These are phyloP conservation scores for Unio delphinus DNA, from an alignment of 2,888 invertebrate genomes.

Conservation along the genomic window DNA sequence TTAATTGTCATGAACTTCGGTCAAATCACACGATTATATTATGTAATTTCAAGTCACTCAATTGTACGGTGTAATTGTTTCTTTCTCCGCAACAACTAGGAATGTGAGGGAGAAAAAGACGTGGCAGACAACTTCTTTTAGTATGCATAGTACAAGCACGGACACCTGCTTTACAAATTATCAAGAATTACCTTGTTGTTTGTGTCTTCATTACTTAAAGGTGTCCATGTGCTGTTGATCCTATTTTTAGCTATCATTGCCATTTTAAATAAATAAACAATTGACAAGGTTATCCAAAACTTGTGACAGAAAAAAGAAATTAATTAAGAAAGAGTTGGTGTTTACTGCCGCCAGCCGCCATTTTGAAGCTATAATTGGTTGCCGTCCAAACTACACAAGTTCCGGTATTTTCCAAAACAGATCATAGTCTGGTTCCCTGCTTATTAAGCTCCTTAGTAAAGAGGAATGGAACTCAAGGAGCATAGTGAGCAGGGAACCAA, in stretches of 20 bases:
- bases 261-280: constrained; percentile 37
- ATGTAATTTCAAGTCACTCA: too few relatives aligned
- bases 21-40: too few relatives aligned
- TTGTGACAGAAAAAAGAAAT: background rate
- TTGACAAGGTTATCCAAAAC: background rate
- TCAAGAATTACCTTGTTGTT: constrained; percentile 60
- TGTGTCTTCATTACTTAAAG: constrained; percentile 64
- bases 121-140: background rate
- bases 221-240: constrained; percentile 68
- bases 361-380: constrained; percentile 47
- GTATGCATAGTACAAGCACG: constrained; percentile 16
- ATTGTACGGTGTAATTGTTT: too few relatives aligned
- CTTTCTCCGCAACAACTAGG: too few relatives aligned
- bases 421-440: too few relatives aligned
- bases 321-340: background rate
- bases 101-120: background rate
- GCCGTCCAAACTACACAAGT: constrained; percentile 10
- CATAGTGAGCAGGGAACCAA: too few relatives aligned
- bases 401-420: too few relatives aligned
- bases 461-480: too few relatives aligned
- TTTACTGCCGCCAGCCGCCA: constrained; percentile 35
- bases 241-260: constrained; percentile 65
- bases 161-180: constrained; percentile 22
- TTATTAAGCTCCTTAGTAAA: too few relatives aligned
- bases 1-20: too few relatives aligned